phyloP scores from a whole-genome alignment of 2,113 vertebrate species.

The Centropus bengalensis region DNA sequence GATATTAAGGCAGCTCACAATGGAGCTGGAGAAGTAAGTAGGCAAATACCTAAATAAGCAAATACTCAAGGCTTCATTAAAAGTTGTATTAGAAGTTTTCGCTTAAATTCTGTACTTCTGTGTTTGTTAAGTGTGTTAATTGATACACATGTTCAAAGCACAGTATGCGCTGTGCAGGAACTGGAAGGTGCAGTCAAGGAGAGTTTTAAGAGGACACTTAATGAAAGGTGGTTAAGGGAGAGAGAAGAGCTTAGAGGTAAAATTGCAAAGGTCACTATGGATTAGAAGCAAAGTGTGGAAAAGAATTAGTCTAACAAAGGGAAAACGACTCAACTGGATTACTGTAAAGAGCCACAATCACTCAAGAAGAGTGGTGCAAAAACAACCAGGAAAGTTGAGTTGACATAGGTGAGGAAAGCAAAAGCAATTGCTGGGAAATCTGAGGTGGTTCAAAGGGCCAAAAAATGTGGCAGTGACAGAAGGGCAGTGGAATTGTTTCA shows the following conservation, averaged over 20 bases:
- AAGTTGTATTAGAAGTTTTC: neutral
- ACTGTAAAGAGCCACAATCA: neutral
- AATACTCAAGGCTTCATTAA: neutral
- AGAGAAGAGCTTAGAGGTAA: neutral
- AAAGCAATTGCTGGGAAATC: neutral
- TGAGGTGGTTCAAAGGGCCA: neutral
- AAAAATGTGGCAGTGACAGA: neutral
- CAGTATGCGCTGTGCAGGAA: too few species aligned
- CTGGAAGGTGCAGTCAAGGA: neutral
- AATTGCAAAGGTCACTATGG: neutral
- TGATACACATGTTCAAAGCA: accelerated
- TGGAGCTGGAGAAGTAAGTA: neutral
- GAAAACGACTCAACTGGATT: neutral
- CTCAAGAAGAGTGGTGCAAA: neutral
- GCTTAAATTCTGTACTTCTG: too few species aligned
- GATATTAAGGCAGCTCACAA: neutral
- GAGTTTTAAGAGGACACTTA: neutral
- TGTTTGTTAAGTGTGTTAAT: too few species aligned
- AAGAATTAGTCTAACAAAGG: neutral
- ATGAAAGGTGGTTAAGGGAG: neutral
- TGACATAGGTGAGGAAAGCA: neutral
- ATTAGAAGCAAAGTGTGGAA: neutral
- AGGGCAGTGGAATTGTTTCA: neutral
- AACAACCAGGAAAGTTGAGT: neutral
- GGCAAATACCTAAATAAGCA: neutral